A percentile compares a stretch with the other conserved stretches of the same genome.
Evolutionary conservation across 2,888 invertebrate genomes (phyloP).

Genomic region (Plagodis pulveraria): DNA sequence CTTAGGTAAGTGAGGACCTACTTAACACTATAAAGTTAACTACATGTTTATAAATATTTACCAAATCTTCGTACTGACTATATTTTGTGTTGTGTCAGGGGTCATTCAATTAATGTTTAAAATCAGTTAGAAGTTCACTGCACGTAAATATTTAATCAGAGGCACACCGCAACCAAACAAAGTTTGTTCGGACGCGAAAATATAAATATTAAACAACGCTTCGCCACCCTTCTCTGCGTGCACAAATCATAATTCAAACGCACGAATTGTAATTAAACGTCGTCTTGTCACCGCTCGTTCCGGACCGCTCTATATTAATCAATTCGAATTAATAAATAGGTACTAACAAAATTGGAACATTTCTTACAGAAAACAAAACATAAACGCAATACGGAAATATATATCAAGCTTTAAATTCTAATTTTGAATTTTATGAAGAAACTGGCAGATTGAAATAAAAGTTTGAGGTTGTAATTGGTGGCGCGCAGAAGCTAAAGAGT

Average conservation of each 20-base stretch:
- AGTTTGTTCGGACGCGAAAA: slow-evolving; percentile 36
- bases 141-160: slow-evolving; percentile 24
- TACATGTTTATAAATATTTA: not conserved
- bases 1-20: no score
- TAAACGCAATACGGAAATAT: slow-evolving; percentile 46
- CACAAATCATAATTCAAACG: slow-evolving; percentile 40
- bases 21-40: no score
- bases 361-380: slow-evolving; percentile 57
- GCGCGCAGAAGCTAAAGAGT: slow-evolving; percentile 42
- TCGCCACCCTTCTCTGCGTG: slow-evolving; percentile 47
- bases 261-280: slow-evolving; percentile 38
- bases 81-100: no score
- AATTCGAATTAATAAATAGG: slow-evolving; percentile 16
- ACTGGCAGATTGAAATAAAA: slow-evolving; percentile 10
- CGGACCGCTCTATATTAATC: slow-evolving; percentile 26
- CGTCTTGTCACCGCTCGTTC: slow-evolving; percentile 50
- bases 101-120: not conserved
- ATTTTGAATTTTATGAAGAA: slow-evolving; percentile 30
- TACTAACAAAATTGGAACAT: slow-evolving; percentile 33
- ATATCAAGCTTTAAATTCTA: slow-evolving; percentile 55
- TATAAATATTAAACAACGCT: slow-evolving; percentile 41
- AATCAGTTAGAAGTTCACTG: slow-evolving; percentile 9
- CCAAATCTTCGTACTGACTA: no score
- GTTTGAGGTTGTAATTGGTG: slow-evolving; percentile 9
- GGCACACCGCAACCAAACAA: slow-evolving; percentile 30